phyloP scores from a whole-genome alignment of 92 coral and sea anemone genomes.

The Bergia sp. region DNA sequence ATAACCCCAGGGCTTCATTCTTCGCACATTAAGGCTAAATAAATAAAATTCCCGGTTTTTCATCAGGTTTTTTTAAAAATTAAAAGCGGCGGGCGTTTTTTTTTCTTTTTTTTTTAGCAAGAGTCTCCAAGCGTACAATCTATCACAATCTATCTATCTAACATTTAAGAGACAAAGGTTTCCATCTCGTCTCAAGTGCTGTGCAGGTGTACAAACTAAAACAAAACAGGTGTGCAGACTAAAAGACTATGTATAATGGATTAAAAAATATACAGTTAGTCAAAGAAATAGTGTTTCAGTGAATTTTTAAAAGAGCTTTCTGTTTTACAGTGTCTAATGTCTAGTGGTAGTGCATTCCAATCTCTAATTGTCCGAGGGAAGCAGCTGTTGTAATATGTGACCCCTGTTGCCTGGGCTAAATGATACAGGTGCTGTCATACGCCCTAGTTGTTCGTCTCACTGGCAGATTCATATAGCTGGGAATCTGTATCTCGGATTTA shows the following conservation, averaged over 20 bases:
- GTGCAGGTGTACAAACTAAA: background rate
- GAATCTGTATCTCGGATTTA: no score
- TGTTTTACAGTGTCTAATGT: conserved; percentile 21
- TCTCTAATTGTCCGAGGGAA: conserved; percentile 13
- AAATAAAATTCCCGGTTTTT: no score
- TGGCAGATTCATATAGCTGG: no score
- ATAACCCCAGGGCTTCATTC: no score
- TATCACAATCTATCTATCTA: no score
- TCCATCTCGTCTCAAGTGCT: conserved; percentile 16
- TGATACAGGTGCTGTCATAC: no score
- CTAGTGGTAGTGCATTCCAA: conserved; percentile 3
- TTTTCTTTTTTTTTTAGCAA: no score
- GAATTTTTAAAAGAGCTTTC: background rate
- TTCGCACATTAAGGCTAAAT: no score
- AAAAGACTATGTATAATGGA: background rate
- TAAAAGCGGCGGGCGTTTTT: no score
- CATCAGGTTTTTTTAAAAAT: no score
- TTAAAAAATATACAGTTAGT: background rate
- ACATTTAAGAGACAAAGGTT: background rate
- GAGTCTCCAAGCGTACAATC: no score
- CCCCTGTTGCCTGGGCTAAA: background rate
- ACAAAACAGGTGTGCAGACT: background rate
- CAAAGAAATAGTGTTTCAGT: conserved; percentile 5
- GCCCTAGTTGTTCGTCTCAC: no score
- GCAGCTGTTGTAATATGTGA: background rate